A percentile compares a stretch with the other conserved stretches of the same genome.
Conservation (phyloP, 2,797 vertebrate genomes). For the Urosaurus nigricauda region DNA sequence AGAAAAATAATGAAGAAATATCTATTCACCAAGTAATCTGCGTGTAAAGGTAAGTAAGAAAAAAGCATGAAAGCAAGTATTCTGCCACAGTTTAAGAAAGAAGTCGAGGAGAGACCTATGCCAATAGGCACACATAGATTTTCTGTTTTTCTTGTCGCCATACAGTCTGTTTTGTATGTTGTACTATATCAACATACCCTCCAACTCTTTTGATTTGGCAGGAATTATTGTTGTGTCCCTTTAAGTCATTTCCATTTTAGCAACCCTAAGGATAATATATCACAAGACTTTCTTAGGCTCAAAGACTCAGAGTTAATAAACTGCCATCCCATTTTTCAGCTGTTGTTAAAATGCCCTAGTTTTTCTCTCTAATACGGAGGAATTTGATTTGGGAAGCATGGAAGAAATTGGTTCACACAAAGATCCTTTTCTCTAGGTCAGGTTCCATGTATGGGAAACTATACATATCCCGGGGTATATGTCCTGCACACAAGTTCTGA, state of each 20-base stretch:
- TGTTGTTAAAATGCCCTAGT: neutral
- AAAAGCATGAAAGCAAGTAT: constrained; percentile 18
- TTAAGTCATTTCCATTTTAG: no score
- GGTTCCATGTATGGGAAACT: neutral
- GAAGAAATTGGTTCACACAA: neutral
- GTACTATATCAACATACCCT: no score
- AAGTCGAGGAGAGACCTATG: neutral
- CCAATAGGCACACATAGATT: no score
- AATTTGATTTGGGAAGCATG: neutral
- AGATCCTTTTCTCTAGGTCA: neutral
- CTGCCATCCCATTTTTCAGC: no score
- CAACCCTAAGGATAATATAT: no score
- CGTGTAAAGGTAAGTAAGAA: neutral
- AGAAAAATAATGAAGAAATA: neutral
- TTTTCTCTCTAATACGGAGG: neutral
- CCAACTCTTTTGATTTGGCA: no score
- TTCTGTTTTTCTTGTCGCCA: no score
- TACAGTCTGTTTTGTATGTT: no score
- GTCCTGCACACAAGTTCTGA: neutral
- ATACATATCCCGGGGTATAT: neutral
- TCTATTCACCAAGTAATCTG: no score
- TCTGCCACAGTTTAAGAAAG: neutral
- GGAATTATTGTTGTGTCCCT: no score
- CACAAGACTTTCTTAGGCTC: no score
- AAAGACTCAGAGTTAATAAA: no score